Evolutionary conservation across 2,113 vertebrate genomes (phyloP).

Genomic region (Calonectris borealis): DNA sequence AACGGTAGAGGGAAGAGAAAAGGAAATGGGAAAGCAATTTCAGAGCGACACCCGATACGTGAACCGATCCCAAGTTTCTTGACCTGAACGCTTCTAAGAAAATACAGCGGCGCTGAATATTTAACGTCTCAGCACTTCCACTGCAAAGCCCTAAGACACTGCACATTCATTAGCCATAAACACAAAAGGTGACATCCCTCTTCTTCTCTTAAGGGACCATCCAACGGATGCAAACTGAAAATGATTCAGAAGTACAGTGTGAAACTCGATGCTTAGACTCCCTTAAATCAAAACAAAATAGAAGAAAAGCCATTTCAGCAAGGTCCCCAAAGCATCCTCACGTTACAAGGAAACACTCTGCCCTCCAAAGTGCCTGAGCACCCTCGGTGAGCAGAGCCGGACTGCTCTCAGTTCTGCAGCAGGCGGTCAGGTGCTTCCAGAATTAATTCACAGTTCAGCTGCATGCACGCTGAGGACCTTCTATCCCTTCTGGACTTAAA

Average conservation of each 20-base stretch:
- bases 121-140: neutral
- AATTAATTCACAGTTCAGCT: neutral
- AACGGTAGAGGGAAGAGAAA: neutral
- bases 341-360: neutral
- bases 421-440: fast-evolving
- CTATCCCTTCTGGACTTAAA: neutral
- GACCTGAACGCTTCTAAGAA: neutral
- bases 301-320: neutral
- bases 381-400: neutral
- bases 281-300: neutral
- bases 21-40: neutral
- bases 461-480: neutral
- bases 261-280: neutral
- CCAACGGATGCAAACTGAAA: neutral
- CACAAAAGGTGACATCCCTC: neutral
- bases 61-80: neutral
- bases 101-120: neutral
- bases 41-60: fast-evolving
- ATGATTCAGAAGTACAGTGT: neutral
- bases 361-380: neutral
- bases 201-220: neutral
- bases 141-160: neutral
- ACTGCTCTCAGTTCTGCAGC: neutral
- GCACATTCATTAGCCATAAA: fast-evolving
- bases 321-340: neutral